Conservation (phyloP, 1,140 invertebrate genomes). For the Drosophila neocordata region DNA sequence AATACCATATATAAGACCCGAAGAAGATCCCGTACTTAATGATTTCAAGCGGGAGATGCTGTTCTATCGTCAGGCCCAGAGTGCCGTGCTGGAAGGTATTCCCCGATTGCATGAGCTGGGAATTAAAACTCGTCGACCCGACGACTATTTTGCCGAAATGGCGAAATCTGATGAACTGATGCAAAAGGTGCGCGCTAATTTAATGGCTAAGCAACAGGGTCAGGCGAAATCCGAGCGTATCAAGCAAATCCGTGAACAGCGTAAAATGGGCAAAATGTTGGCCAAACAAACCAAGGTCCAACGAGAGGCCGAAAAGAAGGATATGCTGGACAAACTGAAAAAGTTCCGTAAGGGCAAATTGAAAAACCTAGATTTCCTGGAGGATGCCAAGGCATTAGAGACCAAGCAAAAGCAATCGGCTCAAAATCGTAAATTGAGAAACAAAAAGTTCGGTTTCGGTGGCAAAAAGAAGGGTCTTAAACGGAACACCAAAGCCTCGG, state of each 20-base stretch:
- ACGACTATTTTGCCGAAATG: constrained; percentile 99
- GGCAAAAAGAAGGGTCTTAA: constrained; percentile 97
- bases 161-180: constrained; percentile 98
- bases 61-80: constrained; percentile 96
- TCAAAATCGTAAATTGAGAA: constrained; percentile 88
- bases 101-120: constrained; percentile 89
- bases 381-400: constrained; percentile 85
- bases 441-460: constrained; percentile 96
- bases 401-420: constrained; percentile 84
- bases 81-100: constrained; percentile 91
- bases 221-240: constrained; percentile 94
- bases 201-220: constrained; percentile 92
- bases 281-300: constrained; percentile 92
- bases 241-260: constrained; percentile 93
- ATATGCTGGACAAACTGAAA: constrained; percentile 93
- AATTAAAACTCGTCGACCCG: constrained; percentile 91
- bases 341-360: constrained; percentile 92
- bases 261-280: constrained; percentile 93
- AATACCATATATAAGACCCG: constrained; percentile 85
- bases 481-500: constrained; percentile 92
- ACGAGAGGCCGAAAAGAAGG: constrained; percentile 89
- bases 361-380: constrained; percentile 92
- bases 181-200: constrained; percentile 95
- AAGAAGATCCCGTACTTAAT: constrained; percentile 92
- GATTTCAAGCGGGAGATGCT: constrained; percentile 96